Conservation (phyloP, 2,797 vertebrate genomes). For the Poeciliopsis paucimaculata region DNA sequence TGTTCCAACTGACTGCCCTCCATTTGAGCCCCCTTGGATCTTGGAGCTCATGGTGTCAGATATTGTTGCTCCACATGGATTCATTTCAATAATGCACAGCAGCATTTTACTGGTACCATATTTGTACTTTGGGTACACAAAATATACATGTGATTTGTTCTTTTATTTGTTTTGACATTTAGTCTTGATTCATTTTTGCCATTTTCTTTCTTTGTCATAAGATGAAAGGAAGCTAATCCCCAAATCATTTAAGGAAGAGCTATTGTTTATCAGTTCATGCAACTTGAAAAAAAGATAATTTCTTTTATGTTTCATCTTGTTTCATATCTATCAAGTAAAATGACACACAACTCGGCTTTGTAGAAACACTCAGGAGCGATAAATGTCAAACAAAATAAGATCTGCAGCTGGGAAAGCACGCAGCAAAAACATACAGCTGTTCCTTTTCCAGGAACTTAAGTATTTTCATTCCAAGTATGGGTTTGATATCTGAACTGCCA, state of each 20-base stretch:
- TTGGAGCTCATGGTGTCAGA: slow-evolving; percentile 28
- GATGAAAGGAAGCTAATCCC: not conserved
- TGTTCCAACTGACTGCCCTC: slow-evolving; percentile 55
- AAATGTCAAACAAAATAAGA: slow-evolving; percentile 9
- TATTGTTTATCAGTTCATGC: not conserved
- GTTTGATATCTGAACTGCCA: slow-evolving; percentile 27
- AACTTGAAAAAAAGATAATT: not conserved
- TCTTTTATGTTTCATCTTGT: not conserved
- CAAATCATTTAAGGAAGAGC: not conserved
- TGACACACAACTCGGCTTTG: not conserved
- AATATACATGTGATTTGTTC: not conserved
- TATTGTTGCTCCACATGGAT: slow-evolving; percentile 17
- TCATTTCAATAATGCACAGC: slow-evolving; percentile 18
- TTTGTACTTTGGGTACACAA: slow-evolving; percentile 24
- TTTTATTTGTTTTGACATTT: slow-evolving; percentile 20
- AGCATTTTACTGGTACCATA: not conserved
- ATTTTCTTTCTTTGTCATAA: not conserved
- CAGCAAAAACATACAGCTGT: slow-evolving; percentile 35
- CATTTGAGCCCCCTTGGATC: slow-evolving; percentile 47
- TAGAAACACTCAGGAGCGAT: not conserved
- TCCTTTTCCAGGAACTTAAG: slow-evolving; percentile 4
- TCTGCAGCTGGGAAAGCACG: slow-evolving; percentile 28
- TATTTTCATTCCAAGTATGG: slow-evolving; percentile 15
- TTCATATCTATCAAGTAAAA: not conserved
- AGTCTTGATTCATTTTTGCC: not conserved